Evolutionary conservation across 2,888 invertebrate genomes (phyloP).

Genomic region (Brachycybe producta): DNA sequence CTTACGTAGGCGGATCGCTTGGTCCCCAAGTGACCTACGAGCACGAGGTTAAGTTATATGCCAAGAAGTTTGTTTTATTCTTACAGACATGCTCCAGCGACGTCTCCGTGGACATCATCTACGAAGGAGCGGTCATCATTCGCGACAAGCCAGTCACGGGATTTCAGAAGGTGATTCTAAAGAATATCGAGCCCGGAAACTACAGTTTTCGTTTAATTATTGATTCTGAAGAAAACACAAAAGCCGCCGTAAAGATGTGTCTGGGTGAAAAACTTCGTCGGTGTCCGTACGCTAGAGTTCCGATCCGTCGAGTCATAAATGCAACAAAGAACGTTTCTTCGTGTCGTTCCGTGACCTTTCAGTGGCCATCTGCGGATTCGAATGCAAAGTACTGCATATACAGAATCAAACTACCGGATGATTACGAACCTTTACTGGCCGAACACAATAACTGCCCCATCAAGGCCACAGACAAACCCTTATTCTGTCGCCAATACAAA

Average conservation of each 20-base stretch:
- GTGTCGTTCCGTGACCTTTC: slow-evolving; percentile 4
- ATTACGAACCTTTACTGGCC: not conserved
- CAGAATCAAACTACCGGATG: not conserved
- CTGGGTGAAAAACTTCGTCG: not conserved
- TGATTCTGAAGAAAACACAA: not conserved
- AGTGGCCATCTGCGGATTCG: slow-evolving; percentile 6
- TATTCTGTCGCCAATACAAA: slow-evolving; percentile 14
- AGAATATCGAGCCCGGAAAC: slow-evolving; percentile 2
- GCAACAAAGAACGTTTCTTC: not conserved
- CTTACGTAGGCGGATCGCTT: not conserved
- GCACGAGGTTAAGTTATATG: slow-evolving; percentile 6
- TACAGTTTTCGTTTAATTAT: not conserved
- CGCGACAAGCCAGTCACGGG: not conserved
- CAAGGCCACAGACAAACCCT: not conserved
- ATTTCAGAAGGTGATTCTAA: slow-evolving; percentile 5
- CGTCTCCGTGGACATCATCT: slow-evolving; percentile 1
- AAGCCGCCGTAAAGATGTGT: slow-evolving; percentile 9
- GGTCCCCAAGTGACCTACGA: not conserved
- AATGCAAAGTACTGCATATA: slow-evolving; percentile 14
- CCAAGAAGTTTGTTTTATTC: slow-evolving; percentile 9
- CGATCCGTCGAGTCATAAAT: not conserved
- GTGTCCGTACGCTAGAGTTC: slow-evolving; percentile 10
- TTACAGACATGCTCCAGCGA: slow-evolving; percentile 7
- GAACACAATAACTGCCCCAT: not conserved
- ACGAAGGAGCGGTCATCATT: slow-evolving; percentile 6